Base-by-base conservation (phyloP, 2,888 invertebrate species). In the Salpingus planirostris region DNA sequence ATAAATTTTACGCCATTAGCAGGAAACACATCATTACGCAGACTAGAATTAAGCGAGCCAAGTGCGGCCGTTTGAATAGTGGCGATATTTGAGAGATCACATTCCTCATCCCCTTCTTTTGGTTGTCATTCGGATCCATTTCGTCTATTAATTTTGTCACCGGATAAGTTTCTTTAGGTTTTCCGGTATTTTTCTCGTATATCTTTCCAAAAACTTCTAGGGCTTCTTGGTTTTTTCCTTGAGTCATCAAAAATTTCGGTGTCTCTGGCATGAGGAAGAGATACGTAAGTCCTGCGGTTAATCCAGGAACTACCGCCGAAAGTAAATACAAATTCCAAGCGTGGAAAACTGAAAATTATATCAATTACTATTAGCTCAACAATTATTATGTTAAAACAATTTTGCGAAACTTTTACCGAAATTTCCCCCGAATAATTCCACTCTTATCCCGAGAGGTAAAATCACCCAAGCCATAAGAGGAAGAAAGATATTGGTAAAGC, bases 241-340 rank as follows among this genome's bases (percentile, higher is more conserved):
- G 67, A 2, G 77, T 71, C 70, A 83, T 75, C 2, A 82, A 65
- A 59, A 79, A 84, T 59, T 81, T 81, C 5, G 84, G 83, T 52
- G 81, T 84, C 57, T 85, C 84, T 0, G 82, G 80, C 31, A 78
- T 65, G 35, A 70, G 66, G 36, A 73, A 59, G 28, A 75, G 61
- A 0, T n/a, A n/a, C n/a, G n/a, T n/a, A 69, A 64, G 15, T 6
- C 76, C 36, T 0, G 77, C 77, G 2, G 80, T 73, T 1, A 80
- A 41, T 1, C 85, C 54, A 15, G 78, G 77, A 4, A 85, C 78
- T 36, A 82, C 36, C 1, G 74, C 64, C 10, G 13, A 55, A 30
- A 73, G 53, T 13, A 78, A 62, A 51, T 73, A 78, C 27, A 74
- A 45, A 49, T 74, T 73, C 74, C 74, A 75, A 0, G 72, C 64